Percentiles rank a stretch among this genome's conserved stretches.
phyloP scores from a whole-genome alignment of 2,797 vertebrate species.

The Gallinago stenura region DNA sequence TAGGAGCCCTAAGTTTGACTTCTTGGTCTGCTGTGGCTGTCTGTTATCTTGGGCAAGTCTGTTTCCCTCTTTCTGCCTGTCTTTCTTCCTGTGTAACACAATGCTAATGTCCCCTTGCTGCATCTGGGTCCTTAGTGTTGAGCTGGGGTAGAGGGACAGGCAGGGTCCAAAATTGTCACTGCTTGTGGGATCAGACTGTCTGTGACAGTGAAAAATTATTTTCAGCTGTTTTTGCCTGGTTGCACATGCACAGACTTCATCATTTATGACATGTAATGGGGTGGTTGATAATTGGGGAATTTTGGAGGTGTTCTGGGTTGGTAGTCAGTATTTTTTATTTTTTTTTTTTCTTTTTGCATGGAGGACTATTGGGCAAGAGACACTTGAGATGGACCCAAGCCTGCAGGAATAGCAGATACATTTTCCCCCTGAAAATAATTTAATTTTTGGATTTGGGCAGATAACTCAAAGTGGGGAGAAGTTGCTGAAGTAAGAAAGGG shows the following conservation, averaged over 20 bases:
- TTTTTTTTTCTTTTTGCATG: constrained; percentile 6
- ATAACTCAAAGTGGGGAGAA: constrained; percentile 7
- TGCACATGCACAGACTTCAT: constrained; percentile 15
- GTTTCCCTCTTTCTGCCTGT: constrained; percentile 58
- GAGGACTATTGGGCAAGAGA: not conserved
- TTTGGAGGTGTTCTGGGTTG: not conserved
- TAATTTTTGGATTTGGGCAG: not conserved
- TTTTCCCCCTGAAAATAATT: not conserved
- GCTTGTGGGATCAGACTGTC: not conserved
- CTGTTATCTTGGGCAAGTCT: constrained; percentile 60
- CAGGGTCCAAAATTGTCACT: not conserved
- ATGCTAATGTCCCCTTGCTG: constrained; percentile 36
- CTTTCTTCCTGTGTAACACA: constrained; percentile 53
- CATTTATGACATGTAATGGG: not conserved
- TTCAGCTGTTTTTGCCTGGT: constrained; percentile 7
- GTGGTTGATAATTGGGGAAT: not conserved
- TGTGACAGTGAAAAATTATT: not conserved
- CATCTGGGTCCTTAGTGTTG: not conserved
- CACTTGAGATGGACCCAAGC: not conserved
- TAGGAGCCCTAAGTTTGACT: constrained; percentile 23
- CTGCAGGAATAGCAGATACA: not conserved
- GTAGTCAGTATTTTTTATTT: not conserved
- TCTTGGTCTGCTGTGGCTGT: constrained; percentile 55
- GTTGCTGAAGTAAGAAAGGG: not conserved
- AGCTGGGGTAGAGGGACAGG: constrained; percentile 8